A percentile compares a stretch with the other conserved stretches of the same genome.
Evolutionary conservation across 2,888 invertebrate genomes (phyloP).

Genomic region (Xanthostigma xanthostigma): DNA sequence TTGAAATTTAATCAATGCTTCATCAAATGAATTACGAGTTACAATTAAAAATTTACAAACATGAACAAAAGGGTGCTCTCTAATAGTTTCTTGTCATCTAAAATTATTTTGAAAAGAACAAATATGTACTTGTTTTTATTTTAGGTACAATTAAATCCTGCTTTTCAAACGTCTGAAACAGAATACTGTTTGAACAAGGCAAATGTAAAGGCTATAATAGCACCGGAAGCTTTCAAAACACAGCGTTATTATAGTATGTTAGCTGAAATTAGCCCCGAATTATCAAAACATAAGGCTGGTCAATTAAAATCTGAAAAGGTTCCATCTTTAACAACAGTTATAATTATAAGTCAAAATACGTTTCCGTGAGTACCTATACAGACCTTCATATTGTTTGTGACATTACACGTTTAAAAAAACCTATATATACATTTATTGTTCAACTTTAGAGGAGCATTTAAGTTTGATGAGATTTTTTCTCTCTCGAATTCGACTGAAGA

Average conservation of each 20-base stretch:
- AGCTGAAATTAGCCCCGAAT: constrained; percentile 39
- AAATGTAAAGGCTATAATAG: constrained; percentile 47
- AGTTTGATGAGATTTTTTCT: constrained; percentile 26
- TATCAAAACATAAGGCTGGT: constrained; percentile 31
- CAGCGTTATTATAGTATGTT: constrained; percentile 54
- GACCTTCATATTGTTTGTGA: constrained; percentile 1
- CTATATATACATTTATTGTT: constrained; percentile 2
- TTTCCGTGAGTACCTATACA: constrained; percentile 32
- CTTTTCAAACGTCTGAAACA: constrained; percentile 52
- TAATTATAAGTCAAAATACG: constrained; percentile 36
- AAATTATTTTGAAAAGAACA: too few species aligned
- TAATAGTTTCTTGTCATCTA: too few species aligned
- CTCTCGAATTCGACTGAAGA: constrained; percentile 21
- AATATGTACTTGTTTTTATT: constrained; percentile 5
- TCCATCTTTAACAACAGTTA: constrained; percentile 37
- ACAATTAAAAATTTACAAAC: too few species aligned
- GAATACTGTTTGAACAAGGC: constrained; percentile 58
- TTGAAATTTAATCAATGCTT: too few species aligned
- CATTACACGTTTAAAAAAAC: constrained; percentile 14
- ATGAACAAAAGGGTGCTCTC: too few species aligned
- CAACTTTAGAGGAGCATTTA: constrained; percentile 24
- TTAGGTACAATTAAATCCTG: constrained; percentile 63
- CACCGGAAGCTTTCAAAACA: constrained; percentile 42
- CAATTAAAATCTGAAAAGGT: constrained; percentile 30
- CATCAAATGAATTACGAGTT: too few species aligned